These are phyloP conservation scores for Lamellibrachia luymesi DNA, from an alignment of 1,140 invertebrate species.

Conservation along the genomic window DNA sequence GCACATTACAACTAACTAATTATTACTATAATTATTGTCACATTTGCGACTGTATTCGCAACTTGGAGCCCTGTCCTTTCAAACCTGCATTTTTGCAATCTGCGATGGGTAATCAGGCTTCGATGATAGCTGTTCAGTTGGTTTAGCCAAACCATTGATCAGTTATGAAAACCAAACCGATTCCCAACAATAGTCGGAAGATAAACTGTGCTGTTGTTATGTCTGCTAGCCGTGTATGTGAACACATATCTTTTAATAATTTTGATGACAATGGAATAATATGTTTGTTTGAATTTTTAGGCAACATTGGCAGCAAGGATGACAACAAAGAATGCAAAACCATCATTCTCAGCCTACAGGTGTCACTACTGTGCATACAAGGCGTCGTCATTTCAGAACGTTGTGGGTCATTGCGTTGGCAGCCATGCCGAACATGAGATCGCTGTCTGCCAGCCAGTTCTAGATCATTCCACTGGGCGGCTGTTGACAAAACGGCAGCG, in stretches of 20 bases:
- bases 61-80: too few species aligned
- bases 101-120: too few species aligned
- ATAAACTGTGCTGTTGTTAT: too few species aligned
- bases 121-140: too few species aligned
- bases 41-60: too few species aligned
- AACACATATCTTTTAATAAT: not conserved
- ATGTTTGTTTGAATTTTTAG: not conserved
- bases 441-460: not conserved
- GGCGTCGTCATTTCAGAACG: not conserved
- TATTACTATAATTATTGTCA: too few species aligned
- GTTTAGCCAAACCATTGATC: too few species aligned
- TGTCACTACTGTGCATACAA: not conserved
- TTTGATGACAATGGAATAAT: not conserved
- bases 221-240: too few species aligned
- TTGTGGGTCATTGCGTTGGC: not conserved
- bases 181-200: too few species aligned
- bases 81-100: too few species aligned
- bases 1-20: too few species aligned
- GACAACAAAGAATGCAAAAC: not conserved
- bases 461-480: not conserved
- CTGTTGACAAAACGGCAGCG: not conserved
- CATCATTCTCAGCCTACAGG: not conserved
- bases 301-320: not conserved
- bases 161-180: too few species aligned
- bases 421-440: not conserved